A percentile compares a stretch with the other conserved stretches of the same genome.
Conservation (phyloP, 1,140 invertebrate genomes). For the Micrasema longulum region DNA sequence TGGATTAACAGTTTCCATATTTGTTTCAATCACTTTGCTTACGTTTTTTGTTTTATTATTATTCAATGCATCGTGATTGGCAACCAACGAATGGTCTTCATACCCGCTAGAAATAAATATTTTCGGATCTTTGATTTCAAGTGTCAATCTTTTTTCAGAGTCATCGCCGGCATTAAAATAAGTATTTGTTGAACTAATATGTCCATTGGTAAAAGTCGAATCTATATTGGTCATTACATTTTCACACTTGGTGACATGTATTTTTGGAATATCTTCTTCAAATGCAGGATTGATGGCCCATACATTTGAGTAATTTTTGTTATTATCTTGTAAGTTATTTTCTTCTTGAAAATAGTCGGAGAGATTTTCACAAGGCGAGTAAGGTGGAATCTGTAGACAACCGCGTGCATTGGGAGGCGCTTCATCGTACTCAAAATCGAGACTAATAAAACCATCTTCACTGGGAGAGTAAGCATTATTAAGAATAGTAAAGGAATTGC, state of each 20-base stretch:
- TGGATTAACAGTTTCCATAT: neutral
- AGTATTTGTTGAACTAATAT: neutral
- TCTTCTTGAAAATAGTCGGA: neutral
- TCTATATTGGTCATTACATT: neutral
- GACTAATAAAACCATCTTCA: slow-evolving; percentile 29
- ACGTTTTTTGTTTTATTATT: neutral
- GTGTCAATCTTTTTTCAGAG: slow-evolving; percentile 1
- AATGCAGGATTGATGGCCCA: slow-evolving; percentile 9
- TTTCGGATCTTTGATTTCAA: neutral
- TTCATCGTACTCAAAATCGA: slow-evolving; percentile 41
- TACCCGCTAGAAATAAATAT: too few relatives aligned
- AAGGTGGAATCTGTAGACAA: neutral
- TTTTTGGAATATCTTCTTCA: slow-evolving; percentile 14
- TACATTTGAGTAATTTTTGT: neutral
- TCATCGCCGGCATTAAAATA: neutral
- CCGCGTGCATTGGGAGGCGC: neutral
- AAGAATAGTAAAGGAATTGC: slow-evolving; percentile 14
- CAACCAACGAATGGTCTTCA: neutral
- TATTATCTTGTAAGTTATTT: neutral
- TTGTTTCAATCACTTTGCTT: neutral
- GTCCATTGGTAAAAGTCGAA: neutral
- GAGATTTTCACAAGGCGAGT: neutral
- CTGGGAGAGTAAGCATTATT: slow-evolving; percentile 19
- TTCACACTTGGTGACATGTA: neutral
- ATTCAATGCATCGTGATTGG: neutral